Base-by-base conservation (phyloP, 2,888 invertebrate genomes). In the Xestoiulus laeticollis region DNA sequence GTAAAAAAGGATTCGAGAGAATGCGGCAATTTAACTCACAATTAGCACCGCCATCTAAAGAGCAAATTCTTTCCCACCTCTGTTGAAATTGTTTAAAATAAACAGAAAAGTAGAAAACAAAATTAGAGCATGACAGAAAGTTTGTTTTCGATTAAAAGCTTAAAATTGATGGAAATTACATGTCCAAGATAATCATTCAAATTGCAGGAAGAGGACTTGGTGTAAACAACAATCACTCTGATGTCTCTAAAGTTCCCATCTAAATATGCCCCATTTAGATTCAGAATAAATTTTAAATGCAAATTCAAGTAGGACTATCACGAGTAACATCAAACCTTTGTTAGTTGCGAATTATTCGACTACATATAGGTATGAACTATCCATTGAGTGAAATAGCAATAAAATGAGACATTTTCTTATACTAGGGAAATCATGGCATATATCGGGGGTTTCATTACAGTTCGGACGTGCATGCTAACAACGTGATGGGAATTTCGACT, bases 401-500 rank as follows among this genome's bases (percentile, higher is more conserved):
- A 68, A 68, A 22, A 26, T 59, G 22, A 59, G n/a, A n/a, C 22
- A 59, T 59, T 59, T 59, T 59, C 22, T 22, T 59, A 59, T 59
- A 22, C 59, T n/a, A 22, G 3, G n/a, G 22, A 22, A 68, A 68
- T 68, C 26, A 68, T 68, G 68, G 68, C 26, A 22, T 26, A 26
- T 8, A 26, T 68, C n/a, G n/a, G n/a, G n/a, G 68, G 68, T 68
- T 68, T 68, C 68, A 68, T 68, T 68, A 26, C 10, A 26, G 68
- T 12, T 26, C 26, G 68, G 68, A 68, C 68, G 68, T 68, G 68
- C 68, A 26, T 26, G 68, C 8, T 68, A 68, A 68, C 26, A 68
- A 68, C 68, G 68, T 68, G 68, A 26, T 68, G 14, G 12, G 68
- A 68, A 68, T 68, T 68, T 68, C 8, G 68, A 68, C 68, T 68